phyloP scores from a whole-genome alignment of 1,140 invertebrate species.

The Pseudomyrmex pallidus region DNA sequence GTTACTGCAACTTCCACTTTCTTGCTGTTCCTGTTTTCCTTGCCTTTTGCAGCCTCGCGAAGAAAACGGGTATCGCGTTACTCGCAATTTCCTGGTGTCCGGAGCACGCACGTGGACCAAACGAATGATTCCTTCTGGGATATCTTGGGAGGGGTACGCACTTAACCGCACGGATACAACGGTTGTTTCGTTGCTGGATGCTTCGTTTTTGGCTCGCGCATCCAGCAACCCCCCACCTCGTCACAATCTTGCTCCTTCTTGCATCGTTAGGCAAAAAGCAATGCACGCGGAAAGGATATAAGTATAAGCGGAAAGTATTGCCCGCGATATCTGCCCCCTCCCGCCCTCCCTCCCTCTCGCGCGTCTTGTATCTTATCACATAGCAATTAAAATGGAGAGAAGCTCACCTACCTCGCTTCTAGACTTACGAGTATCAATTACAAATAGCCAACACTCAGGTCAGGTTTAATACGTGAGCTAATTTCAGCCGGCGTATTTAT shows the following conservation, averaged over 20 bases:
- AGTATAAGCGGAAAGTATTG: conserved; percentile 50
- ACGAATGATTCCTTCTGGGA: conserved; percentile 59
- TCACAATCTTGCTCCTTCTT: background rate
- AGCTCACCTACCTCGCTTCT: conserved; percentile 7
- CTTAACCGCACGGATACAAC: conserved; percentile 59
- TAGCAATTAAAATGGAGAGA: conserved; percentile 50
- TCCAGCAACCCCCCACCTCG: background rate
- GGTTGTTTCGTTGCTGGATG: conserved; percentile 57
- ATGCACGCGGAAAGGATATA: conserved; percentile 36
- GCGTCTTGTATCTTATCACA: conserved; percentile 50
- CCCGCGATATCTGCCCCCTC: conserved; percentile 17
- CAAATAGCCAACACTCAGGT: conserved; percentile 29
- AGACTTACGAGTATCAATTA: conserved; percentile 54
- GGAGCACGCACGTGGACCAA: conserved; percentile 71
- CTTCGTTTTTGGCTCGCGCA: conserved; percentile 41
- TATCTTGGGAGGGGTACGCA: conserved; percentile 57
- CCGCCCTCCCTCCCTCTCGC: background rate
- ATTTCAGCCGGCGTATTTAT: conserved; percentile 36
- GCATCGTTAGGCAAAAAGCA: conserved; percentile 51
- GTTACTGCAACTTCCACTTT: conserved; percentile 47
- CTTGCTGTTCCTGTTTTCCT: conserved; percentile 35
- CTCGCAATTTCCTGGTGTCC: conserved; percentile 68
- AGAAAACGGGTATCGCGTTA: conserved; percentile 64
- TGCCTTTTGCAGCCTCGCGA: conserved; percentile 50
- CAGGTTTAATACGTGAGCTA: conserved; percentile 57